phyloP scores from a whole-genome alignment of 2,888 invertebrate genomes.

The Caenorhabditis parvicauda region DNA sequence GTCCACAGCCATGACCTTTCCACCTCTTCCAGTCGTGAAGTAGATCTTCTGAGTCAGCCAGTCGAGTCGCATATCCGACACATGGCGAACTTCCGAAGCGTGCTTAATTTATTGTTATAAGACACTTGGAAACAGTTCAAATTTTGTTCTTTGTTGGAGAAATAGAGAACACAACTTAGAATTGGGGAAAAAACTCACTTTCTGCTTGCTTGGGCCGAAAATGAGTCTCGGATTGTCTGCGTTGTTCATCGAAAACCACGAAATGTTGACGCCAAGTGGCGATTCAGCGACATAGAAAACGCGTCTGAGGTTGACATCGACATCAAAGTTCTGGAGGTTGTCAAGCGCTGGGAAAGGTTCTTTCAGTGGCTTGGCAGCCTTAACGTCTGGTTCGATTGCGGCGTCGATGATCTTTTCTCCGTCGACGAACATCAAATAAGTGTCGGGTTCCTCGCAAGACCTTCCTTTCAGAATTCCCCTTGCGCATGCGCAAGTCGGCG shows the following conservation, averaged over 20 bases:
- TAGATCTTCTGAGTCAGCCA: slow-evolving; percentile 96
- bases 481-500: slow-evolving; percentile 84
- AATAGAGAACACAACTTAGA: no score
- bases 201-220: slow-evolving; percentile 44
- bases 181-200: slow-evolving; percentile 7
- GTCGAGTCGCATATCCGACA: slow-evolving; percentile 70
- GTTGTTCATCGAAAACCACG: slow-evolving; percentile 62
- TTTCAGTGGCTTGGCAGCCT: slow-evolving; percentile 33
- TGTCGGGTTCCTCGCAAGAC: slow-evolving; percentile 72
- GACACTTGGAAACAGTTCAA: no score
- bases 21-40: slow-evolving; percentile 93
- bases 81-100: slow-evolving; percentile 45
- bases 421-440: slow-evolving; percentile 89
- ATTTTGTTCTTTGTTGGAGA: background rate
- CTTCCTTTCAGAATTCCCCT: slow-evolving; percentile 74
- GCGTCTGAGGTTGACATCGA: slow-evolving; percentile 56
- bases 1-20: slow-evolving; percentile 63
- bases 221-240: slow-evolving; percentile 55
- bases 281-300: slow-evolving; percentile 57
- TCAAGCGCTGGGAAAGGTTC: slow-evolving; percentile 48
- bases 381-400: slow-evolving; percentile 68
- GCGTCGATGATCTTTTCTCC: slow-evolving; percentile 88
- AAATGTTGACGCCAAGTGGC: slow-evolving; percentile 59
- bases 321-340: slow-evolving; percentile 59
- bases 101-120: slow-evolving; percentile 8